Evolutionary conservation across 2,797 vertebrate genomes (phyloP), one percentile per base, ranked within the genome.

Genomic region (Paratrypauchen microcephalus): DNA sequence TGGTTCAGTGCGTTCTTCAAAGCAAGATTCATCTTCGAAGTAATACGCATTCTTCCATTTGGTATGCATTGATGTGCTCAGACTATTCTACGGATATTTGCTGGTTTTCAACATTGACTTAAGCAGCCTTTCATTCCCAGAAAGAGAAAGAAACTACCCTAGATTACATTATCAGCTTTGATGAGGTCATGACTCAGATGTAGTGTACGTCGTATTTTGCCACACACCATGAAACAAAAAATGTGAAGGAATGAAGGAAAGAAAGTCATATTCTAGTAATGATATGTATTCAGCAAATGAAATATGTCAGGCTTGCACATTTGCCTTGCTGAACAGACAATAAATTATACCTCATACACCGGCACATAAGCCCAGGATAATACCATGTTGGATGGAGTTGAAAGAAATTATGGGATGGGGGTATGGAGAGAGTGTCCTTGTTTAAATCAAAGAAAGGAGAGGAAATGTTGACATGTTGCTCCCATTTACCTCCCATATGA

Each of bases 291-390:
- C 84, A 89, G 85, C 87, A 91, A 91, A 92, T 91, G 89, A 90
- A 93, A 92, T 91, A 83, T 87, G 88, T 89, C 88, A 81, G 73
- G 74, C 78, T 91, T 89, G 91, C 91, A 93, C 83, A 90, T 92
- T 91, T 90, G 87, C 83, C 78, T 85, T 89, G 92, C 92, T 93
- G 92, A 93, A 90, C 89, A 91, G 91, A 93, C 88, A 91, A 88
- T 93, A 94, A 92, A 93, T 93, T 92, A 91, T 91, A 88, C 82
- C 82, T 88, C 72, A 76, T 74, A 62, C 73, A 62, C 68, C 21
- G 72, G 81, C 74, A 86, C 84, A 83, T 85, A 88, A 92, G 87
- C 89, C 82, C 83, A 85, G 87, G 89, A 92, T 92, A 90, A 91
- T 85, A 84, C 83, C 78, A 76, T 74, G 76, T 74, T 78, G 83